phyloP scores from a whole-genome alignment of 2,113 vertebrate genomes.

The Melanotaenia duboulayi region DNA sequence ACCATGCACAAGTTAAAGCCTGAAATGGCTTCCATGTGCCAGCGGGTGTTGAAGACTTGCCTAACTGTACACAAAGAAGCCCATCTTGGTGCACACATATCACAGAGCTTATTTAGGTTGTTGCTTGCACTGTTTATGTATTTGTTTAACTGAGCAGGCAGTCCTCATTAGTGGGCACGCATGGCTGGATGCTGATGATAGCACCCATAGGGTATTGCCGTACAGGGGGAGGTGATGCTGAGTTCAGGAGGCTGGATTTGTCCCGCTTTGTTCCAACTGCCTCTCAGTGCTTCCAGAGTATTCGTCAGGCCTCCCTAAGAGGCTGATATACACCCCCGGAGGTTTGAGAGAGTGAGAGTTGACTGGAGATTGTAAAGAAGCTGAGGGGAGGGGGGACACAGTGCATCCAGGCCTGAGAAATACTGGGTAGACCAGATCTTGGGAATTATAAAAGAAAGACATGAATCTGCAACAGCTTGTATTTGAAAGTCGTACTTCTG shows the following conservation, averaged over 20 bases:
- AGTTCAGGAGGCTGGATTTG: conserved; percentile 58
- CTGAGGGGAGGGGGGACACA: conserved; percentile 5
- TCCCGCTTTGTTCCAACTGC: conserved; percentile 20
- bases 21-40: conserved; percentile 73
- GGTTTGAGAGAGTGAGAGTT: conserved; percentile 33
- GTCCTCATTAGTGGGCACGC: conserved; percentile 63
- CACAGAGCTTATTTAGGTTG: conserved; percentile 52
- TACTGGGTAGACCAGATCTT: background rate
- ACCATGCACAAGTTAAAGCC: conserved; percentile 30
- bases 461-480: conserved; percentile 17
- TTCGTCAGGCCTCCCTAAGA: conserved; percentile 47
- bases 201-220: conserved; percentile 54
- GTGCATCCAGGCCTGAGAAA: conserved; percentile 1
- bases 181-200: conserved; percentile 57
- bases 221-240: conserved; percentile 51
- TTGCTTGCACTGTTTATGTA: conserved; percentile 51
- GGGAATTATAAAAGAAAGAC: conserved; percentile 11
- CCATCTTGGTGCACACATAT: conserved; percentile 12
- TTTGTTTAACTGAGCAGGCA: conserved; percentile 58
- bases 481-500: background rate
- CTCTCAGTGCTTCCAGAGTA: conserved; percentile 32
- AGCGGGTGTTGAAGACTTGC: conserved; percentile 48
- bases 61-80: conserved; percentile 42
- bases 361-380: conserved; percentile 39
- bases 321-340: conserved; percentile 39